Conservation (phyloP, 2,888 invertebrate species). For the Euclidia mi region DNA sequence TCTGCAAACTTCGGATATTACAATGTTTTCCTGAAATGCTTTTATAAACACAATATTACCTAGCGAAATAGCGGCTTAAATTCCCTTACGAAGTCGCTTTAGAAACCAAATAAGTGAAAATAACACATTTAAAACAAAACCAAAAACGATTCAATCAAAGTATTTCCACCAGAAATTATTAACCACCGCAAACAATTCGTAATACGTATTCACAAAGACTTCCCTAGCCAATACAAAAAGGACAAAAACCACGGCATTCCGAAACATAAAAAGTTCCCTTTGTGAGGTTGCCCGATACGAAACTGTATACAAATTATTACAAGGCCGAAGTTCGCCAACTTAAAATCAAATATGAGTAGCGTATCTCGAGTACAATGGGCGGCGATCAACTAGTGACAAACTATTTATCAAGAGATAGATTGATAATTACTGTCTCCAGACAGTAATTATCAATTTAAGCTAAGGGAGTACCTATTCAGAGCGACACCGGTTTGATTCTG, state of each 20-base stretch:
- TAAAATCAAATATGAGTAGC: constrained; percentile 49
- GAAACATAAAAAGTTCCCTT: constrained; percentile 16
- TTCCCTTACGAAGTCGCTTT: no score
- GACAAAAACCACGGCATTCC: constrained; percentile 5
- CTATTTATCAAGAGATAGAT: constrained; percentile 30
- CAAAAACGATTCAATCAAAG: no score
- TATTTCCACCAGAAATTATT: not conserved
- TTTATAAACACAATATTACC: no score
- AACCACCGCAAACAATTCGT: not conserved
- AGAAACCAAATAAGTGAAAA: no score
- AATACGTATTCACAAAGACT: constrained; percentile 15
- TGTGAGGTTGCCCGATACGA: constrained; percentile 11
- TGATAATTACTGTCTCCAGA: constrained; percentile 30
- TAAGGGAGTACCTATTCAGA: constrained; percentile 23
- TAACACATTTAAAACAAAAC: no score
- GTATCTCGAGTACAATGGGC: constrained; percentile 41
- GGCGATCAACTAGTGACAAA: constrained; percentile 33
- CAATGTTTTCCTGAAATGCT: no score
- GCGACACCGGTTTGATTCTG: no score
- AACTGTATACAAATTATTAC: constrained; percentile 23
- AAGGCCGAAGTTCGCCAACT: constrained; percentile 28
- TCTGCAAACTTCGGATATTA: no score
- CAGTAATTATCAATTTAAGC: no score
- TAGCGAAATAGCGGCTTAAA: no score
- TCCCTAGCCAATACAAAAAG: no score